Conservation (phyloP, 2,113 vertebrate genomes). For the Harpagus bidentatus region DNA sequence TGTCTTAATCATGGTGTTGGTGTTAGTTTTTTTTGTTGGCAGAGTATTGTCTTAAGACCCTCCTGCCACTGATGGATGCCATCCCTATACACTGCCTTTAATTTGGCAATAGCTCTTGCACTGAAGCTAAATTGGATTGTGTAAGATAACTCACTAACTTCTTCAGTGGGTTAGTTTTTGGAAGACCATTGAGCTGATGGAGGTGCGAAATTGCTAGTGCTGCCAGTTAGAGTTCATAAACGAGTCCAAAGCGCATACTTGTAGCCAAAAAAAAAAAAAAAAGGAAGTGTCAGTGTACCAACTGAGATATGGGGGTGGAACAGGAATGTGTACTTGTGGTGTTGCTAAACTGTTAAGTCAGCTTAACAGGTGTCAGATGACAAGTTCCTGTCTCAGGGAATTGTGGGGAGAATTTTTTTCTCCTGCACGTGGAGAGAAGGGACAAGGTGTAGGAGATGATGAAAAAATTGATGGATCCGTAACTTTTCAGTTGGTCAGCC, state of each 20-base stretch:
- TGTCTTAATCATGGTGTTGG: neutral
- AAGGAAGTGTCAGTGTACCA: neutral
- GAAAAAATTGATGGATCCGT: neutral
- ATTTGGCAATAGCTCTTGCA: neutral
- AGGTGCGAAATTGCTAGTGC: neutral
- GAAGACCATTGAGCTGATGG: neutral
- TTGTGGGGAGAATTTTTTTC: neutral
- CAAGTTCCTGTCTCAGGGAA: neutral
- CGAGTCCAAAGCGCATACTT: neutral
- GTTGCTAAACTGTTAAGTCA: neutral
- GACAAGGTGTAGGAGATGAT: neutral
- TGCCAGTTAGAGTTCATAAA: neutral
- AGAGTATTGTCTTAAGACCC: neutral
- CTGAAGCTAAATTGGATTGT: neutral
- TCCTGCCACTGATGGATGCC: neutral
- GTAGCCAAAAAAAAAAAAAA: neutral
- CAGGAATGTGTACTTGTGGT: neutral
- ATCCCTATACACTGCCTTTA: neutral
- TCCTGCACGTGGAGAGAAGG: neutral
- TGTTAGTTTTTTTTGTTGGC: neutral
- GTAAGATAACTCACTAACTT: neutral
- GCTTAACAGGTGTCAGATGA: neutral
- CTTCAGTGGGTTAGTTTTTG: neutral
- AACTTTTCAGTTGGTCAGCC: neutral
- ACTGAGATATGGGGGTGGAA: rapidly evolving